Percentiles rank a stretch among this genome's conserved stretches.
Evolutionary conservation across 2,797 vertebrate genomes (phyloP).

Genomic region (Sebastes matsubarae): DNA sequence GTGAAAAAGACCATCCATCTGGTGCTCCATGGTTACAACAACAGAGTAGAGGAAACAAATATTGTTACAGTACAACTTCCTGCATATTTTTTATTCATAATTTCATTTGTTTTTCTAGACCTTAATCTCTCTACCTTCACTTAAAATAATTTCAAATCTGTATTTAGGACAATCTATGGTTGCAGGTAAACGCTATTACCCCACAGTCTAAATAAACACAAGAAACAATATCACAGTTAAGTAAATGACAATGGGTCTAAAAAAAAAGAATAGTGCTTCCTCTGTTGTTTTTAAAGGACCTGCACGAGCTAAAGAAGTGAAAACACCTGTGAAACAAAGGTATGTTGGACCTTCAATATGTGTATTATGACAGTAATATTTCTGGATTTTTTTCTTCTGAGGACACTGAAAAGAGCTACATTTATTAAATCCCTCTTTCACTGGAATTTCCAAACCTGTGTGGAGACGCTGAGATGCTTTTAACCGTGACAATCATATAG

Average conservation of each 20-base stretch:
- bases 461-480: background rate
- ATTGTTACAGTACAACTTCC: slow-evolving; percentile 1
- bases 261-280: background rate
- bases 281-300: background rate
- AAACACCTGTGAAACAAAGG: background rate
- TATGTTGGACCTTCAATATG: background rate
- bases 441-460: background rate
- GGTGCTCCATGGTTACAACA: background rate
- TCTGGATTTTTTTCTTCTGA: background rate
- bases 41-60: background rate
- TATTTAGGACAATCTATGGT: background rate
- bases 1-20: background rate
- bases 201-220: background rate
- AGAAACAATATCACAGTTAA: background rate
- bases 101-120: background rate
- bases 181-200: background rate
- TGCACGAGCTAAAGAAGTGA: background rate
- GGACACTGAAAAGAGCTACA: background rate
- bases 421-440: background rate
- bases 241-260: background rate
- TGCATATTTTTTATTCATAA: background rate
- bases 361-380: background rate
- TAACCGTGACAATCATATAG: background rate
- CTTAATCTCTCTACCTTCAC: background rate
- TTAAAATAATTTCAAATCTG: slow-evolving; percentile 1